A percentile compares a stretch with the other conserved stretches of the same genome.
phyloP scores from a whole-genome alignment of 2,797 vertebrate species.

The Nyctibius grandis region DNA sequence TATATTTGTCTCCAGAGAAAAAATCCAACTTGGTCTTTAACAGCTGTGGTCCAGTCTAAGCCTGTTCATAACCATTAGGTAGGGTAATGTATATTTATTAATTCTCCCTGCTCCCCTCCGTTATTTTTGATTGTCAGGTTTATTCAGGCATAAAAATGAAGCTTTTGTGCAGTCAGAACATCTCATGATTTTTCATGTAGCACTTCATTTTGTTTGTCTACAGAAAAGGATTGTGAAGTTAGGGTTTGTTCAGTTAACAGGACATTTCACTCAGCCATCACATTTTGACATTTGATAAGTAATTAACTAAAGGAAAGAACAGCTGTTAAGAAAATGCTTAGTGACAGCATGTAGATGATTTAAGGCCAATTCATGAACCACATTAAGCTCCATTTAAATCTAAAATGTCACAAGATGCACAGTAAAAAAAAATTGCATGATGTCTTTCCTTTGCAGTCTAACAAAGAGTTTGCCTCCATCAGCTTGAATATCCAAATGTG shows the following conservation, averaged over 20 bases:
- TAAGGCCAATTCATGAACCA: not conserved
- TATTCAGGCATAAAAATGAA: constrained; percentile 25
- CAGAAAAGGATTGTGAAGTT: not conserved
- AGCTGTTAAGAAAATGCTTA: constrained; percentile 37
- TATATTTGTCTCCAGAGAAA: not conserved
- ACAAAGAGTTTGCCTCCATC: constrained; percentile 1
- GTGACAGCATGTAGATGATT: constrained; percentile 28
- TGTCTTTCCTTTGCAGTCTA: not conserved
- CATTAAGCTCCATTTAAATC: constrained; percentile 20
- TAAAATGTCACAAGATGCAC: not conserved
- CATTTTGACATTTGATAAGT: constrained; percentile 34
- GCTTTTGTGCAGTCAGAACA: constrained; percentile 31
- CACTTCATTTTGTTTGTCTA: constrained; percentile 12
- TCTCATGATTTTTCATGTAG: constrained; percentile 4
- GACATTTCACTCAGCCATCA: constrained; percentile 12
- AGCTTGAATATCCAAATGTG: not conserved
- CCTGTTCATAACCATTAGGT: not conserved
- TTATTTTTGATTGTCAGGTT: constrained; percentile 34
- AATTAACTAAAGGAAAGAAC: constrained; percentile 33
- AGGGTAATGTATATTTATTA: not conserved
- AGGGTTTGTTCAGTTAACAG: not conserved
- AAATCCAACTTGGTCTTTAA: not conserved
- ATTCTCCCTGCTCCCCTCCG: not conserved
- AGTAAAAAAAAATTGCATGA: not conserved
- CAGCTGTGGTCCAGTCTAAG: not conserved